phyloP scores from a whole-genome alignment of 2,113 vertebrate species.

The Lasiurus borealis region DNA sequence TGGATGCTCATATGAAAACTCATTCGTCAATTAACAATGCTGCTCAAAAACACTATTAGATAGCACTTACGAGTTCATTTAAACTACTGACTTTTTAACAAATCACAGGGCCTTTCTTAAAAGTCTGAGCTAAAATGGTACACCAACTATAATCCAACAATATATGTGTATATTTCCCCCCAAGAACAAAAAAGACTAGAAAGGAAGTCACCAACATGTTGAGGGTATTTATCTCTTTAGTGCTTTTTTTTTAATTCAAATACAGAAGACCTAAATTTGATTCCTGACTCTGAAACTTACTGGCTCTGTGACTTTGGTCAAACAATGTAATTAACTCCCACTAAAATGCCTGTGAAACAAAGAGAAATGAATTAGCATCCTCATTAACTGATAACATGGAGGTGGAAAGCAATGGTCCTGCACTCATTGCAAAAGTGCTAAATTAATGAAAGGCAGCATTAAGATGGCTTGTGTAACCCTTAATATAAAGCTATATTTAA shows the following conservation, averaged over 20 bases:
- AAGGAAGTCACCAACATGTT: not conserved
- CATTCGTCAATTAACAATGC: not conserved
- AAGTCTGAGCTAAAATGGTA: not conserved
- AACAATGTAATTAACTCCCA: conserved; percentile 24
- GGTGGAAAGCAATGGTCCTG: not conserved
- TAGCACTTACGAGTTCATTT: not conserved
- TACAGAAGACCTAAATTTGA: not conserved
- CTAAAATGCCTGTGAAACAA: not conserved
- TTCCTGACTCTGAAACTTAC: not conserved
- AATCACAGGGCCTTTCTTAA: not conserved
- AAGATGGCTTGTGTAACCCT: not conserved
- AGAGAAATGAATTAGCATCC: not conserved
- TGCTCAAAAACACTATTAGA: conserved; percentile 15
- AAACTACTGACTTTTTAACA: not conserved
- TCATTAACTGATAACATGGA: not conserved
- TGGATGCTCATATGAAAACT: not conserved
- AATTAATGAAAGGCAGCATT: not conserved
- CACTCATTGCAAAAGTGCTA: not conserved
- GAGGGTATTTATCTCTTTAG: not conserved
- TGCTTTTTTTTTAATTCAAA: conserved; percentile 48
- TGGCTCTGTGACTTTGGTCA: not conserved
- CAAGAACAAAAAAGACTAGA: not conserved
- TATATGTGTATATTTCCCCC: not conserved
- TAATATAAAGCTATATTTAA: conserved; percentile 5
- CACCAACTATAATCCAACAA: not conserved